Percentiles rank a stretch among this genome's conserved stretches.
Evolutionary conservation across 2,888 invertebrate species (phyloP).

Genomic region (Diarsia rubi): DNA sequence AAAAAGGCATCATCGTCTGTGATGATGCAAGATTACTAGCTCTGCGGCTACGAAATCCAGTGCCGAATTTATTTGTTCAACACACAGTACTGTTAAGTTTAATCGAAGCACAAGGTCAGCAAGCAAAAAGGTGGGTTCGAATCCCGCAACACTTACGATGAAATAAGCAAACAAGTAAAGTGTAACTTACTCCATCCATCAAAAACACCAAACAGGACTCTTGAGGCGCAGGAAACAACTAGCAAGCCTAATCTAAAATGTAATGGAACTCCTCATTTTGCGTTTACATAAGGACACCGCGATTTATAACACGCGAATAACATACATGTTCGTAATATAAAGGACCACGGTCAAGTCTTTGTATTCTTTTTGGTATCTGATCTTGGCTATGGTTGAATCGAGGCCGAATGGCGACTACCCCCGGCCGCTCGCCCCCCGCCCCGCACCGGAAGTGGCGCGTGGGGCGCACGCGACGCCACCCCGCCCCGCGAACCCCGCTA

Average conservation of each 20-base stretch:
- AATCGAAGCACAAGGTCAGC: conserved; percentile 6
- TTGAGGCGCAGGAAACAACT: background rate
- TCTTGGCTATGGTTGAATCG: conserved; percentile 82
- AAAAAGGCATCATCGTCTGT: no score
- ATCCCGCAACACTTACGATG: background rate
- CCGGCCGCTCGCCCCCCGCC: conserved; percentile 46
- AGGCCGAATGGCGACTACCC: conserved; percentile 76
- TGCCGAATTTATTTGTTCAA: no score
- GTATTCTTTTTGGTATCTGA: conserved; percentile 82
- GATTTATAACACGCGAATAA: conserved; percentile 83
- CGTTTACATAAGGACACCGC: conserved; percentile 32
- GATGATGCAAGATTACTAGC: background rate
- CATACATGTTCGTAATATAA: conserved; percentile 47
- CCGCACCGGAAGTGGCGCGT: conserved; percentile 83
- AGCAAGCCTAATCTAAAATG: background rate
- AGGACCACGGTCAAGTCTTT: conserved; percentile 76
- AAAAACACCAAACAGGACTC: conserved; percentile 18
- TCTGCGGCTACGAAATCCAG: no score
- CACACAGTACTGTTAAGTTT: background rate
- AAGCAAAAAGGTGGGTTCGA: background rate
- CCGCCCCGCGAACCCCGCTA: conserved; percentile 32
- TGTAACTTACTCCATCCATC: conserved; percentile 40
- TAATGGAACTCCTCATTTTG: conserved; percentile 28
- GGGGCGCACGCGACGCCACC: conserved; percentile 82
- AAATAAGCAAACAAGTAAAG: conserved; percentile 14